Base-by-base conservation (phyloP, 2,888 invertebrate genomes). In the Brachylomia viminalis region DNA sequence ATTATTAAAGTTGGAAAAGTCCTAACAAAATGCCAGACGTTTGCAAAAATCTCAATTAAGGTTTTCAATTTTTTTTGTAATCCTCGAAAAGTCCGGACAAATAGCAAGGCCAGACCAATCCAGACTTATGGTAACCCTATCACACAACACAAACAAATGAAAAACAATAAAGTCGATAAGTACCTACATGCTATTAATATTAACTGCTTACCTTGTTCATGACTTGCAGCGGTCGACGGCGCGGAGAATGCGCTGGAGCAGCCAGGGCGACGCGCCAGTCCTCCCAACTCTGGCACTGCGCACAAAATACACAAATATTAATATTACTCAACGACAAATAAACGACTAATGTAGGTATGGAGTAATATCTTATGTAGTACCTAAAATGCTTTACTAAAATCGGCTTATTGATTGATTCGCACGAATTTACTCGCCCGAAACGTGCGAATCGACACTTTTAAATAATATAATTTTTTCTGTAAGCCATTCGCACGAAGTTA, bases 191-290 rank as follows among this genome's bases (percentile, higher is more conserved):
- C 20, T n/a, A 38, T 17, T n/a, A 33, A 20, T 67, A 38, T 52
- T 67, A 52, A 38, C 20, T 52, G 79, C 93, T 90, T 75, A 96
- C 97, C 97, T 96, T 95, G 96, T 79, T 96, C 96, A 84, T 96
- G 96, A 77, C 96, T 95, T 3, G 96, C 93, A 38, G 96, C 92
- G 2, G 97, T 96, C 11, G 97, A 94, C 0, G 97, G 97, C 38
- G 97, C 97, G 27, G 97, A 97, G 94, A 97, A 97, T 33, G 97
- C 97, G 89, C 97, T 97, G 90, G 97, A 95, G 89, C 97, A 97
- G 30, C 97, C 97, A n/a, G 97, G 95, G 1, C 97, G 96, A 6
- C 97, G 96, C 15, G 94, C 92, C 17, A 97, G 90, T 1, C 96
- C 95, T 58, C 97, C 96, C 79, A 96, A 82, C 81, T 96, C 96